Base-by-base conservation (phyloP, 2,797 vertebrate species). In the Orientallactaga sibirica region DNA sequence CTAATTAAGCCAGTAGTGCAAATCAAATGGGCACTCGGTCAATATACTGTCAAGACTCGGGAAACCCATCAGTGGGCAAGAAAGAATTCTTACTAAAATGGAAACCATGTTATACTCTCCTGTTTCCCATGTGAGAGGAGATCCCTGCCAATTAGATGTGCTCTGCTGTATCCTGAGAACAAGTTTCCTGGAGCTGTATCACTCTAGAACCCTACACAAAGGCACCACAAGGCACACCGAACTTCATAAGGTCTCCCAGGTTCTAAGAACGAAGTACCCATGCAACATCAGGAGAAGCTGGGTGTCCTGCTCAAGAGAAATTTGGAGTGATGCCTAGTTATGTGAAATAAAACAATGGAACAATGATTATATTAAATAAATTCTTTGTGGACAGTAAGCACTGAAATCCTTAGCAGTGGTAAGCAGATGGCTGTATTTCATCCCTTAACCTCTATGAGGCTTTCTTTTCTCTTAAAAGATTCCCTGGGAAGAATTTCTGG, bases 11-110 rank as follows among this genome's bases (percentile, higher is more conserved):
- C 83, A 79, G 89, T 37, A 61, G 68, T 80, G 55, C 89, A 87
- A 85, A 89, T 22, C 89, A 87, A 85, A 89, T 22, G 84, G 86
- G 78, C 66, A 52, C 85, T 90, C 78, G 64, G 18, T 82, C 86
- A 94, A 82, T 78, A 33, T 7, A 48, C 43, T 76, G n/a, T 80
- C 74, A 64, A 75, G 70, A 64, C 66, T 76, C 37, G 22, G 68
- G 62, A 74, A 91, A 95, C 78, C 24, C 82, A 41, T 75, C 75
- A 90, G 91, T 10, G 55, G 70, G 88, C 22, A 86, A 80, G 64
- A 74, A 89, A 76, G 85, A 92, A 93, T 94, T 94, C 75, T 87
- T 33, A 7, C 91, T 79, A 95, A 92, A 91, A 76, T 76, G 82
- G 87, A 90, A 95, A 96, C 76, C 84, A 52, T 79, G 66, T 79